Conservation (phyloP, 2,888 invertebrate genomes). For the Cosmia pyralina region DNA sequence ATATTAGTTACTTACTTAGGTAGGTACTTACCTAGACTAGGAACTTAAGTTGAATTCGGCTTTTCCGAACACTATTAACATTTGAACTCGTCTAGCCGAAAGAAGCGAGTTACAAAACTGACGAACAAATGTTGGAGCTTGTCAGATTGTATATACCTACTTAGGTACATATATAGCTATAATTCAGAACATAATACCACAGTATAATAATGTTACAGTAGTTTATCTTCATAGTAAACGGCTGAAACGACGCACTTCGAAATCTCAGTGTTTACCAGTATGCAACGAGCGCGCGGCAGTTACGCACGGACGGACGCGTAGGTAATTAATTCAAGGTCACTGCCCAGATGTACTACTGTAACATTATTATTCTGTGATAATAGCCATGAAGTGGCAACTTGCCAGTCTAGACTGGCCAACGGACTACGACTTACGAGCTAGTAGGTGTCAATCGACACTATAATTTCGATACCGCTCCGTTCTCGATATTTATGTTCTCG, state of each 20-base stretch:
- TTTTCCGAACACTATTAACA: too few relatives aligned
- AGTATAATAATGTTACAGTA: too few relatives aligned
- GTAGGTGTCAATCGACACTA: slow-evolving; percentile 48
- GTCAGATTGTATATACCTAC: neutral
- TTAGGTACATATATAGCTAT: neutral
- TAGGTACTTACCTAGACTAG: too few relatives aligned
- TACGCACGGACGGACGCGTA: too few relatives aligned
- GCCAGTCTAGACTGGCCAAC: slow-evolving; percentile 33
- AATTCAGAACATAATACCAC: neutral
- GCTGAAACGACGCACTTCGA: too few relatives aligned
- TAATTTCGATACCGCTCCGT: slow-evolving; percentile 26
- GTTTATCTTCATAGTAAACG: too few relatives aligned
- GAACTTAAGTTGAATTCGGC: too few relatives aligned
- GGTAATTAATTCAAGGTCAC: too few relatives aligned
- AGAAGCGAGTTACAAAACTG: neutral
- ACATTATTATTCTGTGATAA: neutral
- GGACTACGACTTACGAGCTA: slow-evolving; percentile 3
- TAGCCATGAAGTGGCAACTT: slow-evolving; percentile 36
- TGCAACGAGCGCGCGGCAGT: too few relatives aligned
- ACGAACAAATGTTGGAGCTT: neutral
- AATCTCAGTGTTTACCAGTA: too few relatives aligned
- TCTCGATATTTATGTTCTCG: slow-evolving; percentile 20
- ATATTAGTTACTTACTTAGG: too few relatives aligned
- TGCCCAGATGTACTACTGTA: too few relatives aligned
- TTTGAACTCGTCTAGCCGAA: neutral